Percentiles rank a stretch among this genome's conserved stretches.
These are phyloP conservation scores for Wasmannia auropunctata DNA, from an alignment of 1,140 invertebrate species.

Conservation along the genomic window DNA sequence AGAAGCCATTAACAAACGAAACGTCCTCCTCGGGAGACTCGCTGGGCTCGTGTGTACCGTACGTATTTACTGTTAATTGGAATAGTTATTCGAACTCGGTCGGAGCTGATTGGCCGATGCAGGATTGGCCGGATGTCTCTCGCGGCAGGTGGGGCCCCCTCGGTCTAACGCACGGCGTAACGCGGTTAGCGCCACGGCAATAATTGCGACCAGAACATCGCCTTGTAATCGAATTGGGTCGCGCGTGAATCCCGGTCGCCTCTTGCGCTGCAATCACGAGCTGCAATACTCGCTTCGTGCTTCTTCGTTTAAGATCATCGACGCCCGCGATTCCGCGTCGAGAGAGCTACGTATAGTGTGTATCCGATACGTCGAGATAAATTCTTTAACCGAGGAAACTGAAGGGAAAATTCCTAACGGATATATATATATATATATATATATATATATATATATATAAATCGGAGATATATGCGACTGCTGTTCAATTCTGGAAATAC, in stretches of 20 bases:
- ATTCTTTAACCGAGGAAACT: neutral
- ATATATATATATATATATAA: too few species aligned
- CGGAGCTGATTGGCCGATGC: slow-evolving; percentile 35
- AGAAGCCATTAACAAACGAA: neutral
- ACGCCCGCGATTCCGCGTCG: neutral
- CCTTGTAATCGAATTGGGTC: slow-evolving; percentile 73
- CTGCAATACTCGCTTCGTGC: slow-evolving; percentile 30
- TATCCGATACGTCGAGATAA: neutral
- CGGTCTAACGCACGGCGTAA: slow-evolving; percentile 59
- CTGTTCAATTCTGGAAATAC: neutral
- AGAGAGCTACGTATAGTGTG: neutral
- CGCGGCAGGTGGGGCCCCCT: slow-evolving; percentile 55
- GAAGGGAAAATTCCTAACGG: neutral
- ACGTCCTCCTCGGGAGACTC: neutral
- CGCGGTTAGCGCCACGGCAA: slow-evolving; percentile 67
- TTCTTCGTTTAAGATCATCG: slow-evolving; percentile 49
- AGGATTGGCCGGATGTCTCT: slow-evolving; percentile 36
- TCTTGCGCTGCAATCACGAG: slow-evolving; percentile 60
- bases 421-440: too few species aligned
- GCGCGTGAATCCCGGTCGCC: slow-evolving; percentile 48
- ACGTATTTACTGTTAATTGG: slow-evolving; percentile 71
- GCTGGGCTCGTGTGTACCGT: slow-evolving; percentile 23
- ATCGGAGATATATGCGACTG: neutral
- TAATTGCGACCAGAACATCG: slow-evolving; percentile 69
- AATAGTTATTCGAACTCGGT: slow-evolving; percentile 65